Conservation (phyloP, 2,113 vertebrate species). For the Carassius carassius region DNA sequence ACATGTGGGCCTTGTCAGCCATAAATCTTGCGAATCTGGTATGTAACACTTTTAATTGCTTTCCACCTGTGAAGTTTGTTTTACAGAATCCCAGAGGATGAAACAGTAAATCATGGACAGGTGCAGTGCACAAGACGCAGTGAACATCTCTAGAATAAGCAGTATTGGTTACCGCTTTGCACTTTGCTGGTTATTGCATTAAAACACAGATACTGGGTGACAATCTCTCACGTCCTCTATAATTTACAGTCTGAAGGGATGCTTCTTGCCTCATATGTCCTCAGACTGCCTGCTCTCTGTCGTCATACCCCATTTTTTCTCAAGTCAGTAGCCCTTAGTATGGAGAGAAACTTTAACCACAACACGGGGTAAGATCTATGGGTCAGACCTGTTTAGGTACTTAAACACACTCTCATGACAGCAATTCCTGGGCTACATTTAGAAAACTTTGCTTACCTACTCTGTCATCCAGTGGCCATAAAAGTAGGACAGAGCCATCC, state of each 20-base stretch:
- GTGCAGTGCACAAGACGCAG: slow-evolving; percentile 45
- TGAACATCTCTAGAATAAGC: slow-evolving; percentile 12
- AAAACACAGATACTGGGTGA: slow-evolving; percentile 32
- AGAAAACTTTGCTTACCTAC: slow-evolving; percentile 72
- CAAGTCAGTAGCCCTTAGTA: slow-evolving; percentile 40
- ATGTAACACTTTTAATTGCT: slow-evolving; percentile 75
- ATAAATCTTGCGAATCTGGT: slow-evolving; percentile 66
- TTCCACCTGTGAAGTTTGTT: slow-evolving; percentile 65
- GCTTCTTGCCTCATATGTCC: slow-evolving; percentile 41
- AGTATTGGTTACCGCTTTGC: slow-evolving; percentile 12
- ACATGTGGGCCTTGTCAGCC: slow-evolving; percentile 17
- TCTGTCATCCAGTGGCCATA: slow-evolving; percentile 65
- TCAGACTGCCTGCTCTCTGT: slow-evolving; percentile 52
- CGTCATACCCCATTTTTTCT: slow-evolving; percentile 49
- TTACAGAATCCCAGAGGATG: slow-evolving; percentile 62
- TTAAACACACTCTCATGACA: slow-evolving; percentile 64
- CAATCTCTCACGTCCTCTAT: background rate
- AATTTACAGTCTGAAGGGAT: background rate
- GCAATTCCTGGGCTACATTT: slow-evolving; percentile 73
- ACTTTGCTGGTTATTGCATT: slow-evolving; percentile 12
- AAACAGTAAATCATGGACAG: slow-evolving; percentile 41
- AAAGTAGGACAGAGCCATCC: slow-evolving; percentile 46
- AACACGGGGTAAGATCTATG: slow-evolving; percentile 49
- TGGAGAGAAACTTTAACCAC: slow-evolving; percentile 57
- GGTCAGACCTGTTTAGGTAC: slow-evolving; percentile 52